Evolutionary conservation across 2,113 vertebrate species (phyloP).

Genomic region (Rhea pennata): DNA sequence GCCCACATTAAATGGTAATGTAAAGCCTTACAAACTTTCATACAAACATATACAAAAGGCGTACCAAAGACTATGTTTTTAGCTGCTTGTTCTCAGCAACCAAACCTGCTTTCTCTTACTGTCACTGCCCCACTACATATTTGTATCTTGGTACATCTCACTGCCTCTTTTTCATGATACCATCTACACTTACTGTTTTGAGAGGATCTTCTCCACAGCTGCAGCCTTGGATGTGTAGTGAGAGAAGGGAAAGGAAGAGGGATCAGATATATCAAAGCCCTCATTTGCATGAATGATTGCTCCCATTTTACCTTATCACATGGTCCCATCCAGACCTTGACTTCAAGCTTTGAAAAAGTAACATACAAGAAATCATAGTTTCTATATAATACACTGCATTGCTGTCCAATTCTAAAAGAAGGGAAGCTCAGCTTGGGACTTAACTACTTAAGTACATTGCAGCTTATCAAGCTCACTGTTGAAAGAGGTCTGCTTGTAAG

Average conservation of each 20-base stretch:
- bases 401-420: background rate
- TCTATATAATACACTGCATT: background rate
- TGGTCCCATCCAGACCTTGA: background rate
- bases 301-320: too few species aligned
- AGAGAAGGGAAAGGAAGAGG: background rate
- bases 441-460: background rate
- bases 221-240: background rate
- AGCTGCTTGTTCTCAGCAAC: background rate
- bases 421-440: background rate
- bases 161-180: background rate
- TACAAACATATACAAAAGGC: background rate
- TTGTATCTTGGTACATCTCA: background rate
- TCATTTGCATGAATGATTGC: background rate
- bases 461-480: background rate
- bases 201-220: background rate
- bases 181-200: background rate
- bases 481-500: background rate
- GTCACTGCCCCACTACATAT: background rate
- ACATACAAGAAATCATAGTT: background rate
- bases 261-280: background rate
- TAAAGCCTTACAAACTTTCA: background rate
- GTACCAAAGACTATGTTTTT: background rate
- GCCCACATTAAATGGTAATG: background rate
- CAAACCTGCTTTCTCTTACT: background rate
- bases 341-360: background rate